Conservation (phyloP, 1,140 invertebrate genomes). For the Heliothis subflexa region DNA sequence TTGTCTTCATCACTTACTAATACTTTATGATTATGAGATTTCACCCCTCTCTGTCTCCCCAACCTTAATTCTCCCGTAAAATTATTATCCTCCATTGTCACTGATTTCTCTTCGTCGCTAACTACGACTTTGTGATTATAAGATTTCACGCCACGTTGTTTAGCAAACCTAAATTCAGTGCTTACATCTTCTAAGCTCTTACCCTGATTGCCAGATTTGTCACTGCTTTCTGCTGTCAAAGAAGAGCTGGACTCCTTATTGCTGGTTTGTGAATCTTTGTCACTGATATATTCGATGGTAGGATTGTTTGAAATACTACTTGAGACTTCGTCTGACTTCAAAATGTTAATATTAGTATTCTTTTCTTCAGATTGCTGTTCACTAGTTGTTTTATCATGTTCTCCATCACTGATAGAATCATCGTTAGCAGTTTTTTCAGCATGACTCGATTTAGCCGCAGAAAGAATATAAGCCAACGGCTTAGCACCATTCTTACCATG, state of each 20-base stretch:
- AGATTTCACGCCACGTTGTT: neutral
- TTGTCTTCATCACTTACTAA: neutral
- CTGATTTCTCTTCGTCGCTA: neutral
- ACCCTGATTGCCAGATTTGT: neutral
- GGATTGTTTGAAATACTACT: no score
- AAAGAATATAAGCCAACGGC: conserved; percentile 21
- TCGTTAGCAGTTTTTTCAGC: neutral
- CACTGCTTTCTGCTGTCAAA: neutral
- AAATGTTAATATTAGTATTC: neutral
- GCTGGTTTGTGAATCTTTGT: no score
- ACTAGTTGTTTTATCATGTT: conserved; percentile 2
- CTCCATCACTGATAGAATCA: neutral
- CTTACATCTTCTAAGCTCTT: neutral
- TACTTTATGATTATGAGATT: neutral
- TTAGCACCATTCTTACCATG: conserved; percentile 23
- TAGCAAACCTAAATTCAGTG: neutral
- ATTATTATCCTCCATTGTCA: neutral
- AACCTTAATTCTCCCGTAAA: no score
- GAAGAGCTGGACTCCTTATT: neutral
- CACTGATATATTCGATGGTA: no score
- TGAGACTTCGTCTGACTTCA: neutral
- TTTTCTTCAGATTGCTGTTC: conserved; percentile 5
- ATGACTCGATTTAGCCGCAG: conserved; percentile 8
- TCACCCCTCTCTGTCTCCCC: neutral
- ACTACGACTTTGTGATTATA: neutral